Evolutionary conservation across 2,113 vertebrate species (phyloP).

Genomic region (Miniopterus natalensis): DNA sequence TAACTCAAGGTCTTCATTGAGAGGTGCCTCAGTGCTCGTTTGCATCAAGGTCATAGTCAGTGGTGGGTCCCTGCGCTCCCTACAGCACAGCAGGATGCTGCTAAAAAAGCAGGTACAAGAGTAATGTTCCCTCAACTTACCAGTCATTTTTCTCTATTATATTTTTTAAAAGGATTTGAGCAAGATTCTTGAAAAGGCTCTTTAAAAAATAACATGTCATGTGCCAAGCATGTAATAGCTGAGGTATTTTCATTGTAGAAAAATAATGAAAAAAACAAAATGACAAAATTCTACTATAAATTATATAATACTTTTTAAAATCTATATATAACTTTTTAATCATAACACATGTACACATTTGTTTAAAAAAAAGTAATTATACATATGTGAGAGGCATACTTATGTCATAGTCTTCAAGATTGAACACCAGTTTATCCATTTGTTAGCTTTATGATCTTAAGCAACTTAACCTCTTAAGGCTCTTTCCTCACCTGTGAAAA

Average conservation of each 20-base stretch:
- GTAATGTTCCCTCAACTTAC: background rate
- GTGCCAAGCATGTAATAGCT: background rate
- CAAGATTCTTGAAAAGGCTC: constrained; percentile 8
- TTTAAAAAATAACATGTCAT: background rate
- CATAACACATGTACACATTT: background rate
- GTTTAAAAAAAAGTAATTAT: background rate
- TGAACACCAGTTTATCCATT: constrained; percentile 13
- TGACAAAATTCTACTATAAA: background rate
- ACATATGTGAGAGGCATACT: background rate
- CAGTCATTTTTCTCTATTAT: background rate
- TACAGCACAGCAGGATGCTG: background rate
- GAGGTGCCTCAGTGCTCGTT: background rate
- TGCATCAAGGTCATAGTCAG: background rate
- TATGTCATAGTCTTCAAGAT: background rate
- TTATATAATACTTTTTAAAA: background rate
- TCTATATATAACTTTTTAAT: background rate
- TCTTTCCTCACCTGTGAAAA: background rate
- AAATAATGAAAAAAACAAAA: constrained; percentile 32
- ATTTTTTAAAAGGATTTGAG: background rate
- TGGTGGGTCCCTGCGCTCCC: background rate
- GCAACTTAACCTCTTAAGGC: background rate
- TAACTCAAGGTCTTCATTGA: background rate
- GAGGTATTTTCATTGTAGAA: background rate
- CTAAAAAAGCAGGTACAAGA: background rate
- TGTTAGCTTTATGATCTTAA: background rate